Evolutionary conservation across 1,140 invertebrate species (phyloP), one percentile per base, ranked within the genome.

Genomic region (Hestina assimilis): DNA sequence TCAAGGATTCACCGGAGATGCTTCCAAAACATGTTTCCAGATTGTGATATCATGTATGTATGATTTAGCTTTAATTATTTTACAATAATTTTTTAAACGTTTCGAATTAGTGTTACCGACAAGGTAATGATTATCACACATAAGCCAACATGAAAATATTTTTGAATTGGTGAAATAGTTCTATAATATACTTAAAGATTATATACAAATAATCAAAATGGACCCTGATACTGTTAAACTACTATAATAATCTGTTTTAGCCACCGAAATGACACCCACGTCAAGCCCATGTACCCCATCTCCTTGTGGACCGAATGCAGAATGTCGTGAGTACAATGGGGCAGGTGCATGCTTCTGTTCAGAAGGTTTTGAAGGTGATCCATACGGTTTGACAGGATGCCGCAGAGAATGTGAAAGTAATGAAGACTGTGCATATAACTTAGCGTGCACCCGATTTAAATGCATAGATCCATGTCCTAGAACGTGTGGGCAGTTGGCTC

Each of bases 391-490:
- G 12, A 81, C 84, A 48, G 94, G 94, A 26, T 95, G 94, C 69
- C 90, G 92, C n/a, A 89, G 93, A 43, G 94, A 95, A 77, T 96
- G 95, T 74, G 94, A 95, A 84, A 81, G 73, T 26, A 95, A 93
- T 70, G 90, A 90, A 31, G 95, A 97, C 45, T 97, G 96, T 72
- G 75, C 90, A 0, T 77, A 90, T 2, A 90, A 91, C 41, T 84
- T 94, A 41, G 90, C 93, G 12, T 96, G 95, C 63, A 91, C 93
- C n/a, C 90, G 92, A 38, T 94, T 90, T 65, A 94, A 95, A 76
- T 95, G 95, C 69, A 89, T 93, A 14, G 93, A 95, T 84, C 94
- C 94, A 1, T 96, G 95, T 69, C 91, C 92, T 1, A 93, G 92
- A 51, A 93, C 92, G 15, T 95, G 94, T 69, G 95, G 94, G 12